Base-by-base conservation (phyloP, 2,888 invertebrate genomes). In the Norana najaformis region DNA sequence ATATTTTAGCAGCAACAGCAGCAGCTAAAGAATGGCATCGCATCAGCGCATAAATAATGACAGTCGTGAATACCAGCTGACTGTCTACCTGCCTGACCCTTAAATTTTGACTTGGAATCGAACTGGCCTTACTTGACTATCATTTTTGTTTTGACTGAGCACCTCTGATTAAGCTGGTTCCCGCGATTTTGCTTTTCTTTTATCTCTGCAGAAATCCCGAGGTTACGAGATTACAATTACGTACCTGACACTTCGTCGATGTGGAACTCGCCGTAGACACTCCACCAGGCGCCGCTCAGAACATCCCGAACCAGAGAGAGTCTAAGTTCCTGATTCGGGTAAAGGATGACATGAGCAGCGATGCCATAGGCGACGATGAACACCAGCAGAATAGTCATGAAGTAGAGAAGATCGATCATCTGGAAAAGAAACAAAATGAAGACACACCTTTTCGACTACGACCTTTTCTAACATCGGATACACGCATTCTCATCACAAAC, bases 231-330 rank as follows among this genome's bases (percentile, higher is more conserved):
- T 16, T 16, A 18, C 20, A 37, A 88, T 30, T 36, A 47, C 35
- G 23, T 91, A 93, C 93, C 93, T 92, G 93, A 93, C 39, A 93
- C 92, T 83, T 94, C 94, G 11, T 95, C 95, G 34, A 95, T 92
- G 91, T 94, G 94, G 13, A 95, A 92, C 89, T 92, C 94, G 39
- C 95, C 95, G 91, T 95, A 95, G 91, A 95, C 93, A 90, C 95
- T 95, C 95, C 95, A 95, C 92, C 95, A 95, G 0, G 95, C 94
- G 30, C 93, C 93, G 82, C 94, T 93, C 41, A 95, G 92, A 39
- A 95, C 93, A 30, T 93, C 92, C 91, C 92, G 92, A 1, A 94
- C 83, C 0, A 94, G 92, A 16, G 92, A 91, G 89, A 92, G 91
- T 36, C 91, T 91, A 20, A 94, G 92, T 14, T 92, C 92, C 11